Base-by-base conservation (phyloP, 2,797 vertebrate genomes). In the Salmo trutta region DNA sequence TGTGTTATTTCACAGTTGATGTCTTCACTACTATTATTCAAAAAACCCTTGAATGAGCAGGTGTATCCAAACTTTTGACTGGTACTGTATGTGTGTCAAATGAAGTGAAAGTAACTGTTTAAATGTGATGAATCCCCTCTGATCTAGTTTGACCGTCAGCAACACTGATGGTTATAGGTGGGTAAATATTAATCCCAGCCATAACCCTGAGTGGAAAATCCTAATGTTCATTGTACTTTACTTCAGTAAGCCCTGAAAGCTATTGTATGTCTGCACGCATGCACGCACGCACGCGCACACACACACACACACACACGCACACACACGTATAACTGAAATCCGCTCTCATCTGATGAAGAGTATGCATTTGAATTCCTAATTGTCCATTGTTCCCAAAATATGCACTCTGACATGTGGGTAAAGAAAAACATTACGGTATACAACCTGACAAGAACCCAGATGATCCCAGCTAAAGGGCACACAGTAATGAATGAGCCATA, bases 381-480 rank as follows among this genome's bases (percentile, higher is more conserved):
- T 29, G 70, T 65, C 71, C 21, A 3, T 52, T 19, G 52, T 65
- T 33, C 68, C 70, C 27, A 71, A 27, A 76, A 67, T 14, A 51
- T 54, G n/a, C 59, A 70, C 52, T 73, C 21, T 19, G 71, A 68
- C 62, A 65, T 75, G 41, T 47, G 41, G 14, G 24, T 41, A 59
- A 65, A 47, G 71, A 69, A 80, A 68, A 29, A 79, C 73, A 79
- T 4, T 59, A 41, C 4, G 16, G 2, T 62, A 54, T 66, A 24
- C 14, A 24, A 66, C 64, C 64, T 62, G 51, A 75, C 47, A 47
- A 47, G 41, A 47, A 47, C 41, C 10, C 41, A 47, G 10, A 68
- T 62, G 56, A 73, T 19, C 71, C 29, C 33, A 56, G 68, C 47
- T 76, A 47, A 79, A 79, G 17, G 78, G 56, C 73, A 64, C 33